Evolutionary conservation across 2,113 vertebrate genomes (phyloP), one percentile per base, ranked within the genome.

Genomic region (Rhynchomys soricoides): DNA sequence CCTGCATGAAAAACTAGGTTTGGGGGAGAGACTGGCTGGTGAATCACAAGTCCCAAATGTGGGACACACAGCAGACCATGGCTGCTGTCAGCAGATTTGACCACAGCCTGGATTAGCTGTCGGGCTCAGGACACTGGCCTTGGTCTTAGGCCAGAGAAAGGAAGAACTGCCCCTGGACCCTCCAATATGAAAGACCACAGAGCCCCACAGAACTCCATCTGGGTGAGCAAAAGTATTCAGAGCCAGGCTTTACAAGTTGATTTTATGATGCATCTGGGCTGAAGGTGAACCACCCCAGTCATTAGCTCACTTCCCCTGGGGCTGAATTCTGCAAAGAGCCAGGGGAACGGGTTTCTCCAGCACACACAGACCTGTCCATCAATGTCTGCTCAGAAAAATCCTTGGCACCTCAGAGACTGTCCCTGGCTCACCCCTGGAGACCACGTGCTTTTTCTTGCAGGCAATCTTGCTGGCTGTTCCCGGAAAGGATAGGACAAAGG

Each of bases 341-440:
- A 0, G 21, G 16, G 77, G 75, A 97, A 95, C 86, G 2, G 62
- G 89, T 93, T 96, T 91, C 89, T 97, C 89, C 12, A 87, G 94
- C 59, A 52, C 86, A 97, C 96, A 96, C 94, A 97, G 96, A 91
- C 92, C 95, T 95, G 96, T 89, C 94, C 95, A 86, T 96, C 96
- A 97, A 81, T 71, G 90, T 81, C 88, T 68, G 94, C 59, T 92
- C 75, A 52, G 66, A 88, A 81, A 94, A 96, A 90, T 82, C 86
- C 96, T 93, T 96, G 96, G 97, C 97, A 94, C 48, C 81, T 91
- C 73, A 0, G 77, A 86, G 64, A 34, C 17, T 97, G 97, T 98
- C 97, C 97, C 94, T 26, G 86, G n/a, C 92, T 98, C 95, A 98
- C 97, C 97, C 94, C 97, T 31, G 77, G 77, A 86, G 89, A 52